These are phyloP conservation scores for Alaudala cheleensis DNA, from an alignment of 2,113 vertebrate genomes.

Conservation along the genomic window DNA sequence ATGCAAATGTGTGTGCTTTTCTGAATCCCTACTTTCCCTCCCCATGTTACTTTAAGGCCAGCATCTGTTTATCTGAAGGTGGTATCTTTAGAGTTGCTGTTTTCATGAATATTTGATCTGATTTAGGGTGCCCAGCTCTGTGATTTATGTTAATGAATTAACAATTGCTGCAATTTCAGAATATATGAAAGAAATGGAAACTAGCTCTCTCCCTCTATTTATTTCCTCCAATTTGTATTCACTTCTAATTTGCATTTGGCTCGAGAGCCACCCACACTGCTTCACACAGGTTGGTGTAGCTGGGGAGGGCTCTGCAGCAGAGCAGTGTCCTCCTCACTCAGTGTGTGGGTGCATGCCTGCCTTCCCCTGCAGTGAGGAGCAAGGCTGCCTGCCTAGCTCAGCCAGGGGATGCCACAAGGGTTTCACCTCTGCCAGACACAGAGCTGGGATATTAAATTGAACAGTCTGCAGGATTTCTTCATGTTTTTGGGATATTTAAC, in stretches of 20 bases:
- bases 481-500: background rate
- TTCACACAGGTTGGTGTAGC: background rate
- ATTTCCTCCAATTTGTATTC: constrained; percentile 11
- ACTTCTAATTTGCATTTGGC: background rate
- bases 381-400: background rate
- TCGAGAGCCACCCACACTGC: background rate
- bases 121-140: background rate
- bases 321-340: background rate
- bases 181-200: background rate
- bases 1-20: background rate
- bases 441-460: no score
- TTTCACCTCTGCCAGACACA: background rate
- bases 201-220: background rate
- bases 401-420: background rate
- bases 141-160: background rate
- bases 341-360: fast-evolving
- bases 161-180: background rate
- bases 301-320: background rate
- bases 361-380: background rate
- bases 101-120: background rate
- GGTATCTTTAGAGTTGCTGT: background rate
- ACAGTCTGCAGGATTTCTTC: background rate
- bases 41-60: background rate
- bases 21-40: fast-evolving
- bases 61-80: background rate